These are phyloP conservation scores for Doris montereyensis DNA, from an alignment of 2,888 invertebrate genomes.

Conservation along the genomic window DNA sequence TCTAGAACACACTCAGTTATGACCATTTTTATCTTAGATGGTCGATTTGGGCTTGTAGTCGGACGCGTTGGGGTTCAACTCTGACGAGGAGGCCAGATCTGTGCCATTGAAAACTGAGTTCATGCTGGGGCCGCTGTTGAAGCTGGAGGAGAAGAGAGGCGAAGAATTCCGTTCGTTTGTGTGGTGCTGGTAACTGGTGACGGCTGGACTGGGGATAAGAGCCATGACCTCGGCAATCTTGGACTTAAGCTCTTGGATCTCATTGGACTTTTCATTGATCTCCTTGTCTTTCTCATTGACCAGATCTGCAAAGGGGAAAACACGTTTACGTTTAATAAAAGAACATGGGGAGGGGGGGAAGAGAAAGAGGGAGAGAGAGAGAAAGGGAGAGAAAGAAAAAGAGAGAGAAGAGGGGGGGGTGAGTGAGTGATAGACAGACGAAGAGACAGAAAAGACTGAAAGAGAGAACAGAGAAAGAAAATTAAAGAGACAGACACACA, in stretches of 20 bases:
- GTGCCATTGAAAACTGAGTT: slow-evolving; percentile 40
- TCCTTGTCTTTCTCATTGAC: too few relatives aligned
- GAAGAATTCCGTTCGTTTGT: slow-evolving; percentile 56
- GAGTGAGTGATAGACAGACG: too few relatives aligned
- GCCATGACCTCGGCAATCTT: slow-evolving; percentile 94
- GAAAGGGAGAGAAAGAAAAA: neutral
- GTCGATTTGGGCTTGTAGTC: slow-evolving; percentile 87
- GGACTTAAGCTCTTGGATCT: slow-evolving; percentile 90
- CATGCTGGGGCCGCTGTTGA: slow-evolving; percentile 36
- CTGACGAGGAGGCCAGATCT: slow-evolving; percentile 71
- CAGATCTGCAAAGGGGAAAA: too few relatives aligned
- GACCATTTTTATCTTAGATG: too few relatives aligned
- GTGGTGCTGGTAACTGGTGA: slow-evolving; percentile 49
- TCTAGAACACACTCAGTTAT: too few relatives aligned
- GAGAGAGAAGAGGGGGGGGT: too few relatives aligned
- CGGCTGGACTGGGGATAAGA: slow-evolving; percentile 81
- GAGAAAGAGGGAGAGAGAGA: too few relatives aligned
- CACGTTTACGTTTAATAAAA: too few relatives aligned
- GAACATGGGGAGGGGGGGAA: too few relatives aligned
- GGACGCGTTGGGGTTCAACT: slow-evolving; percentile 91
- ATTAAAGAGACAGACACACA: neutral
- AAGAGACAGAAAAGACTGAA: neutral
- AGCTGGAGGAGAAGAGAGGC: slow-evolving; percentile 59
- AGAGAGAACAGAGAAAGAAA: neutral
- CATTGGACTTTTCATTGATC: slow-evolving; percentile 88